Evolutionary conservation across 2,888 invertebrate species (phyloP).

Genomic region (Leucania comma): DNA sequence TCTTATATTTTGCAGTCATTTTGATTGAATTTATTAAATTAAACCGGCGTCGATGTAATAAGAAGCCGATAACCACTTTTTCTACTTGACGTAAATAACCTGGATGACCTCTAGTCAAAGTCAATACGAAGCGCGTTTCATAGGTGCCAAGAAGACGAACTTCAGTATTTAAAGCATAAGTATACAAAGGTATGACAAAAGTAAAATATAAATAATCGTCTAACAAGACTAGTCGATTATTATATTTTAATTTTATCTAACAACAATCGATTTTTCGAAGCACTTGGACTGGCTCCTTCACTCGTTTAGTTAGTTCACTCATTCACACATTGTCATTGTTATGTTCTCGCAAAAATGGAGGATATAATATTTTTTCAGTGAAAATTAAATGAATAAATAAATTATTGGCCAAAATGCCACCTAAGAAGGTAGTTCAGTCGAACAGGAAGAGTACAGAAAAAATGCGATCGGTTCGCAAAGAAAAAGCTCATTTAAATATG

Average conservation of each 20-base stretch:
- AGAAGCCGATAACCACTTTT: slow-evolving; percentile 45
- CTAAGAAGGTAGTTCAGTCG: slow-evolving; percentile 50
- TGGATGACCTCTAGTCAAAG: slow-evolving; percentile 72
- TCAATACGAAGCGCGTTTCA: slow-evolving; percentile 47
- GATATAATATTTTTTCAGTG: slow-evolving; percentile 7
- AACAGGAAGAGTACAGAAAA: slow-evolving; percentile 40
- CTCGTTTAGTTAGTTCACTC: not conserved
- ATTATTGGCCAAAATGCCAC: slow-evolving; percentile 57
- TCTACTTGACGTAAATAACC: slow-evolving; percentile 79
- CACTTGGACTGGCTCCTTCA: not conserved
- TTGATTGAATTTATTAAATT: slow-evolving; percentile 51
- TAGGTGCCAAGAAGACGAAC: not conserved
- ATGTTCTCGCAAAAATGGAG: slow-evolving; percentile 1
- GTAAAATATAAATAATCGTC: not conserved
- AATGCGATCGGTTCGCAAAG: slow-evolving; percentile 39
- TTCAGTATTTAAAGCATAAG: not conserved
- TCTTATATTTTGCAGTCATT: slow-evolving; percentile 90
- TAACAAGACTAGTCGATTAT: too few relatives aligned
- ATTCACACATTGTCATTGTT: not conserved
- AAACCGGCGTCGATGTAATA: slow-evolving; percentile 62
- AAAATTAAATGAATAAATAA: not conserved
- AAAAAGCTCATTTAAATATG: slow-evolving; percentile 64
- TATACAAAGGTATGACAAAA: not conserved
- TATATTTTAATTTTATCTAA: too few relatives aligned
- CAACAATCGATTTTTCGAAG: too few relatives aligned